Base-by-base conservation (phyloP, 2,113 vertebrate genomes). In the Oceanodroma tethys region DNA sequence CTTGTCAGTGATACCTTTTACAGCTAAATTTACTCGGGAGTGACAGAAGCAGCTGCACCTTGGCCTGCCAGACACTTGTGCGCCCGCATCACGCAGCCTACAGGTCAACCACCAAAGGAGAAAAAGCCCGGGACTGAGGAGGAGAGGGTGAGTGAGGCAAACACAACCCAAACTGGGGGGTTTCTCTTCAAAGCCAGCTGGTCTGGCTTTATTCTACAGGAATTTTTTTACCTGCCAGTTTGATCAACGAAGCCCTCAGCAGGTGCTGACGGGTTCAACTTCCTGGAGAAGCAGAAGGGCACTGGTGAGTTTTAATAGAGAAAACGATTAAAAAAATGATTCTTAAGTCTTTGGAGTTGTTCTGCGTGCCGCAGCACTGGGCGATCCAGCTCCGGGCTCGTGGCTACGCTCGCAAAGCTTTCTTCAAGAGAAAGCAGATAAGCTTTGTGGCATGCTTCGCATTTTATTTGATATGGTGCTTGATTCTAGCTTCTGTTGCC, bases 121-220 rank as follows among this genome's bases (percentile, higher is more conserved):
- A 98, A 98, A 98, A 98, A 98, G 97, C 98, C 98, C 80, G 19
- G 96, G 98, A 97, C 98, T 98, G 98, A 98, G 96, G 98, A 98
- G 98, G 97, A 98, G 98, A 98, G 98, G 96, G 98, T 98, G 98
- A 99, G 98, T 97, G 96, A 98, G 98, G 98, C 98, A 98, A 98
- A 98, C 97, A 98, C 98, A 98, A 98, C 99, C 99, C 99, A 98
- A 98, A 98, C 98, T 96, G 98, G 99, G 99, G 98, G 99, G 99
- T 98, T 99, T 99, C 98, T 99, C 99, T 98, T 98, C 98, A 99
- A 99, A 99, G 99, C 99, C 99, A 99, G 99, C 99, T 99, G 99
- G 99, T 99, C 99, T 99, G 99, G 99, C 99, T 99, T 99, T 99
- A 99, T 99, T 98, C 89, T 97, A 98, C 98, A 91, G 96, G 98